Evolutionary conservation across 1,140 invertebrate genomes (phyloP), one percentile per base, ranked within the genome.

Genomic region (Drosophila ambigua): DNA sequence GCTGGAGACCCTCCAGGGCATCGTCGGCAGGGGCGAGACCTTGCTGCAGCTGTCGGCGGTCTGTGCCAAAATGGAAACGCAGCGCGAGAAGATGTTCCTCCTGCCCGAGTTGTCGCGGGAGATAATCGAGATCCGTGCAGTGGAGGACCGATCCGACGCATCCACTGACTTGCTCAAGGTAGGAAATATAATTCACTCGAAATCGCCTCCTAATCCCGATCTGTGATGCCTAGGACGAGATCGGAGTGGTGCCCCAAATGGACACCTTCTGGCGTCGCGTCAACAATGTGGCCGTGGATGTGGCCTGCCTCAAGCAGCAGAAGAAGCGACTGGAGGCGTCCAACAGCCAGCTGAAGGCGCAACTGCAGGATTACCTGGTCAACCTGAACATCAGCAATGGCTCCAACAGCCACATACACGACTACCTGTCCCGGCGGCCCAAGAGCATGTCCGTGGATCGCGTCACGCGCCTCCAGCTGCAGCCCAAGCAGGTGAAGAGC

Each of bases 41-140:
- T 92, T 94, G 48, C 64, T 94, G 4, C 92, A 93, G 26, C 73
- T 94, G 28, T 92, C 93, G 2, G 91, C 91, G 0, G 88, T 94
- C n/a, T 94, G 94, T 65, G 77, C 93, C 44, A 94, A 93, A 91
- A 93, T 93, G 79, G 94, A 94, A 90, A 94, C 94, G 0, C 90
- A 92, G 69, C 88, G 92, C 1, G 94, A 94, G 84, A 94, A 94
- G 75, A 92, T 94, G 58, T 74, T 94, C 41, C 93, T 92, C 9
- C 94, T 94, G 79, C 90, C 84, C 3, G 81, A 90, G 39, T 39
- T 91, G 8, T 69, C 72, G 0, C 44, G 51, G 0, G 81, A 85
- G 39, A 81, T 88, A 2, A 75, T 87, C 11, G 82, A 88, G 57
- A 84, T 85, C 16, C 63, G 65, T 1, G 77, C 87, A 11, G 3